These are phyloP conservation scores for Corythoichthys intestinalis DNA, from an alignment of 2,113 vertebrate species.

Conservation along the genomic window DNA sequence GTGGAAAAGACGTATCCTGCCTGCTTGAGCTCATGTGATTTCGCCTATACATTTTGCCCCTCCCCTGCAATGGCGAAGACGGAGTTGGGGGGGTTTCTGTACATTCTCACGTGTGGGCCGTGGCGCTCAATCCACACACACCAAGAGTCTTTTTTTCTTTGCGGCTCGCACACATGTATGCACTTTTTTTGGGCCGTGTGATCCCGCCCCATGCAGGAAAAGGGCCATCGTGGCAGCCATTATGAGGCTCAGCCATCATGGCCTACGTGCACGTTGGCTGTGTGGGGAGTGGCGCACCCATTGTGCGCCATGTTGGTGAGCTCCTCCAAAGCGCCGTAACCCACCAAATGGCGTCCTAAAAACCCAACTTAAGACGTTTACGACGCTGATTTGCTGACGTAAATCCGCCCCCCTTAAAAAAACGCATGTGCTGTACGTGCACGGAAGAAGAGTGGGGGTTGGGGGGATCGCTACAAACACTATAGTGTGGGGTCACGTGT, in stretches of 20 bases:
- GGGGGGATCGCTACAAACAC: constrained; percentile 41
- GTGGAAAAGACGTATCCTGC: background rate
- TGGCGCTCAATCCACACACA: background rate
- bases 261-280: constrained; percentile 58
- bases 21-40: background rate
- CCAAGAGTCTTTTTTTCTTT: background rate
- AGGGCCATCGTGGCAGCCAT: constrained; percentile 66
- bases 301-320: constrained; percentile 48
- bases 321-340: constrained; percentile 1
- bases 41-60: constrained; percentile 3
- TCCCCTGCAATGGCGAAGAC: constrained; percentile 23
- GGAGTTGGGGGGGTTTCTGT: background rate
- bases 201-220: constrained; percentile 50
- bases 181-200: constrained; percentile 28
- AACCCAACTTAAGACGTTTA: background rate
- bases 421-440: constrained; percentile 13
- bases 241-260: constrained; percentile 61
- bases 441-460: constrained; percentile 32
- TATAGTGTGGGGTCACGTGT: constrained; percentile 65
- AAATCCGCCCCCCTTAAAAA: background rate
- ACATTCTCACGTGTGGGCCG: background rate
- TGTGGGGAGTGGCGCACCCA: constrained; percentile 61
- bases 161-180: constrained; percentile 36
- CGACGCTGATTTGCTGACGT: constrained; percentile 1
- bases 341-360: background rate